These are phyloP conservation scores for Selene dorsalis DNA, from an alignment of 2,797 vertebrate species.

Conservation along the genomic window DNA sequence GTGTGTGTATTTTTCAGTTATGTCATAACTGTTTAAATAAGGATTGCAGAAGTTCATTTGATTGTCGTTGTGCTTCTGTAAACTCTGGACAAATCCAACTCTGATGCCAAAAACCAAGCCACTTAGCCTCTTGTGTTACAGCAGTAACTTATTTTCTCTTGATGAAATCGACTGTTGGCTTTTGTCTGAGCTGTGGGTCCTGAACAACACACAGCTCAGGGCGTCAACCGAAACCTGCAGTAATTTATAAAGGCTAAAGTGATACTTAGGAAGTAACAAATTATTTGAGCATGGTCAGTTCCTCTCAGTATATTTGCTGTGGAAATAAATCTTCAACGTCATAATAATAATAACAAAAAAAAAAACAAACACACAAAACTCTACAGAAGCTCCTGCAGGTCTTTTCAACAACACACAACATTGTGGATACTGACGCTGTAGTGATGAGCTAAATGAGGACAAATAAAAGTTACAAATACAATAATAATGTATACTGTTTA, in stretches of 20 bases:
- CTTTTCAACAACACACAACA: slow-evolving; percentile 9
- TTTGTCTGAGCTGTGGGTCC: too few species aligned
- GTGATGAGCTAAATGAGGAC: slow-evolving; percentile 24
- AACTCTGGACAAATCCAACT: background rate
- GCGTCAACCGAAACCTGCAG: background rate
- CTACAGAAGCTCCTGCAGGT: background rate
- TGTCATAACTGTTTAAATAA: background rate
- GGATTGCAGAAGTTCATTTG: slow-evolving; percentile 27
- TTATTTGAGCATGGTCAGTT: background rate
- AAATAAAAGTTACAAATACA: slow-evolving; percentile 33
- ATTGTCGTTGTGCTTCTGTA: slow-evolving; percentile 55
- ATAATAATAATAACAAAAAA: background rate
- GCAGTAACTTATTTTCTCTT: slow-evolving; percentile 1
- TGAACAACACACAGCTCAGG: background rate
- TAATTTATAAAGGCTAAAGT: background rate
- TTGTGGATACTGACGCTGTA: slow-evolving; percentile 1
- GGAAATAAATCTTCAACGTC: background rate
- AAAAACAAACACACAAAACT: background rate
- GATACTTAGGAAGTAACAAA: background rate
- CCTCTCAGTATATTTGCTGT: background rate
- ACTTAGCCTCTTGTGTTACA: background rate
- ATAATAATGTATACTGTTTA: slow-evolving; percentile 27
- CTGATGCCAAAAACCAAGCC: background rate
- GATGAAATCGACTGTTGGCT: background rate
- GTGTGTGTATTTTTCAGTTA: background rate